These are phyloP conservation scores for Micropterix aruncella DNA, from an alignment of 2,888 invertebrate genomes.

Conservation along the genomic window DNA sequence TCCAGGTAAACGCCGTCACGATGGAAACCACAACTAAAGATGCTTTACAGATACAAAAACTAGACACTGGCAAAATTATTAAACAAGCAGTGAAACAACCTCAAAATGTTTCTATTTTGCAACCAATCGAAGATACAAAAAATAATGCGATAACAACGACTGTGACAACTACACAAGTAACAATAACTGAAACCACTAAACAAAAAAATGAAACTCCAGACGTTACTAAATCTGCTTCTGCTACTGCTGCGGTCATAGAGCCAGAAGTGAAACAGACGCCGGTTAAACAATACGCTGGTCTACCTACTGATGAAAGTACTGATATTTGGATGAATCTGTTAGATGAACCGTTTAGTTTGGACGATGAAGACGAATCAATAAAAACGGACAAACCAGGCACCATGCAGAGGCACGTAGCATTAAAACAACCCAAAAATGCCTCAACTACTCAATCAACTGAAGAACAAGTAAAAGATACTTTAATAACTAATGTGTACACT, in stretches of 20 bases:
- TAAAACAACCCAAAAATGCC: background rate
- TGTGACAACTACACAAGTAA: background rate
- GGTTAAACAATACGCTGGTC: constrained; percentile 15
- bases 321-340: constrained; percentile 13
- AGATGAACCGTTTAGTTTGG: constrained; percentile 22
- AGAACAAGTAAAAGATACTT: constrained; percentile 1
- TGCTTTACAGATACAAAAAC: no score
- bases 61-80: no score
- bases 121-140: no score
- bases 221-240: no score
- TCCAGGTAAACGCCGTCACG: no score
- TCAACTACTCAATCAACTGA: background rate
- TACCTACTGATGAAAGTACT: constrained; percentile 15
- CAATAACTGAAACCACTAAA: background rate
- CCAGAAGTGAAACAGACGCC: no score
- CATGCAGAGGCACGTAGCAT: background rate
- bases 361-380: constrained; percentile 17
- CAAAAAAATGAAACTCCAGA: background rate
- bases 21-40: no score
- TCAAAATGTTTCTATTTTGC: no score
- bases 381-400: background rate
- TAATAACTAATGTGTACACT: no score
- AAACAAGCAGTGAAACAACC: no score
- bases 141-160: no score
- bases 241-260: no score